Percentiles rank a stretch among this genome's conserved stretches.
These are phyloP conservation scores for Leptopterna dolabrata DNA, from an alignment of 2,888 invertebrate species.

Conservation along the genomic window DNA sequence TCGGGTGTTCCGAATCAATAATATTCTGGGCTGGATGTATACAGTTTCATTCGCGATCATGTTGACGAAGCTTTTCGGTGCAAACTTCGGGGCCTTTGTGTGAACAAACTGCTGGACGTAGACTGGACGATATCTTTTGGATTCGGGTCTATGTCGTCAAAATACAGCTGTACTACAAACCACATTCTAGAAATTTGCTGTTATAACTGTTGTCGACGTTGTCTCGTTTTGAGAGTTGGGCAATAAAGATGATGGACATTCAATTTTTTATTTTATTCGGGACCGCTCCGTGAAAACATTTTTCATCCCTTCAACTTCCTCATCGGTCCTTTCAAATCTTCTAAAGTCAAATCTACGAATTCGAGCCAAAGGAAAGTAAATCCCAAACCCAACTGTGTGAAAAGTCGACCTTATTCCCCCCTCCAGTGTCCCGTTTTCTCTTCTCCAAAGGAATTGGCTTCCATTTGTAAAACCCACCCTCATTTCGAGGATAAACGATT, in stretches of 20 bases:
- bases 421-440: neutral
- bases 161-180: too few species aligned
- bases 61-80: too few species aligned
- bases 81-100: too few species aligned
- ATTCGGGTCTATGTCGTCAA: too few species aligned
- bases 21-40: too few species aligned
- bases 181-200: neutral
- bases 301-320: neutral
- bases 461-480: neutral
- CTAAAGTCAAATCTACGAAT: neutral
- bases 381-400: neutral
- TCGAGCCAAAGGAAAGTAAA: neutral
- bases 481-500: neutral
- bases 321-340: neutral
- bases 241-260: neutral
- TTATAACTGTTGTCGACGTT: neutral
- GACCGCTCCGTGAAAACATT: neutral
- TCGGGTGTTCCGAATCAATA: too few species aligned
- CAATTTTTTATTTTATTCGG: neutral
- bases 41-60: too few species aligned
- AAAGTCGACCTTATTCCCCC: neutral
- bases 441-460: neutral
- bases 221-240: neutral
- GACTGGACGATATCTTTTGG: too few species aligned
- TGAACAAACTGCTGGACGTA: too few species aligned